A percentile compares a stretch with the other conserved stretches of the same genome.
phyloP scores from a whole-genome alignment of 2,113 vertebrate species.

The Noctilio leporinus region DNA sequence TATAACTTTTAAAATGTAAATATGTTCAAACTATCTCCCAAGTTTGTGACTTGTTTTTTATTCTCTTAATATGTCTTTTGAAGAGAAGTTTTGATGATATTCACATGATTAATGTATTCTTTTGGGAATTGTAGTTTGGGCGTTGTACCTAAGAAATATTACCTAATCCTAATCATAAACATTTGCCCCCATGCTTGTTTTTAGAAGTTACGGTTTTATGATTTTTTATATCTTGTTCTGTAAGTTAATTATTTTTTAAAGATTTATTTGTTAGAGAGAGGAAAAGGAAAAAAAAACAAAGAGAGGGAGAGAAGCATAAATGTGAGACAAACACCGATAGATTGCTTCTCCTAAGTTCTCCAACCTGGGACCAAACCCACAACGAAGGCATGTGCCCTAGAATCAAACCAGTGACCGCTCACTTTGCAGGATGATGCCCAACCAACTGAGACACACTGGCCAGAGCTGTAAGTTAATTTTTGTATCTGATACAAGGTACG shows the following conservation, averaged over 20 bases:
- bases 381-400: no score
- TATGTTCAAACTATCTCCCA: not conserved
- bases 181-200: not conserved
- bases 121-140: not conserved
- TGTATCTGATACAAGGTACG: not conserved
- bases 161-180: not conserved
- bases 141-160: not conserved
- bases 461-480: not conserved
- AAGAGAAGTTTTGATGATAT: not conserved
- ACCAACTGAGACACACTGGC: no score
- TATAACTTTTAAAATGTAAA: not conserved
- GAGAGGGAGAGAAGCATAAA: no score
- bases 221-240: not conserved
- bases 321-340: no score
- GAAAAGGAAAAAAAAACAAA: no score
- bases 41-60: not conserved
- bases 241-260: no score
- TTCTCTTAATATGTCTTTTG: not conserved
- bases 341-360: no score
- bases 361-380: no score
- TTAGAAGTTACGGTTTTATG: not conserved
- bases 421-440: no score
- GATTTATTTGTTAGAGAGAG: no score
- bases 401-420: no score
- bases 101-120: not conserved